Evolutionary conservation across 2,113 vertebrate genomes (phyloP), one percentile per base, ranked within the genome.

Genomic region (Maccullochella peelii): DNA sequence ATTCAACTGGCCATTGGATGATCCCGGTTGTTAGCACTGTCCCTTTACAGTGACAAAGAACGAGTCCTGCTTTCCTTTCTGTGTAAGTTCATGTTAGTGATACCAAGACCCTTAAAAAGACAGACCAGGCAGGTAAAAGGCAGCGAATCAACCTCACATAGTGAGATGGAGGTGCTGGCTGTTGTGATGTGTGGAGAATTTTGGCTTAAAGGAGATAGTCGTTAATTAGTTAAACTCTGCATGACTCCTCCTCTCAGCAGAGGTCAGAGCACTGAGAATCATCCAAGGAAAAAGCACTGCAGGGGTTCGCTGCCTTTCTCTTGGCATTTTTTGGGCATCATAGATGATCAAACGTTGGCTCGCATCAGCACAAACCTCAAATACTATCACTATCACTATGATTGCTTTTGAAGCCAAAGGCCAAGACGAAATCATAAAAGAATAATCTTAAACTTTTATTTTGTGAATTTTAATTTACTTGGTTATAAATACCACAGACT

Each of bases 151-250:
- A 50, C 36, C 38, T 36, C 42, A 67, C 30, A 50, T 30, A 18
- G 27, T 42, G 23, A 36, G 33, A 50, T 16, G 44, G 42, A 14
- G 23, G 76, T 42, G 40, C 40, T n/a, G 25, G 38, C 59, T 83
- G 80, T 59, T 55, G 40, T 42, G 59, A 18, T 66, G 54, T 33
- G 57, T 23, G 63, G n/a, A 76, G 52, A 62, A 73, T 77, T 40
- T 83, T 25, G 49, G 58, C 59, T 25, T 54, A 73, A 86, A 85
- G 50, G 42, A 62, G 62, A 58, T 49, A 21, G 70, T 59, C 7
- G 42, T 76, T 83, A 80, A 90, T 91, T 81, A 87, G 57, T 55
- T 75, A 40, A 86, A 87, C 82, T 88, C 88, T 61, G 76, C 79
- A 80, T 1, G 47, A 71, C 65, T 86, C 58, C 72, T 59, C 62